A percentile compares a stretch with the other conserved stretches of the same genome.
These are phyloP conservation scores for Tragulus kanchil DNA, from an alignment of 2,113 vertebrate genomes.

Conservation along the genomic window DNA sequence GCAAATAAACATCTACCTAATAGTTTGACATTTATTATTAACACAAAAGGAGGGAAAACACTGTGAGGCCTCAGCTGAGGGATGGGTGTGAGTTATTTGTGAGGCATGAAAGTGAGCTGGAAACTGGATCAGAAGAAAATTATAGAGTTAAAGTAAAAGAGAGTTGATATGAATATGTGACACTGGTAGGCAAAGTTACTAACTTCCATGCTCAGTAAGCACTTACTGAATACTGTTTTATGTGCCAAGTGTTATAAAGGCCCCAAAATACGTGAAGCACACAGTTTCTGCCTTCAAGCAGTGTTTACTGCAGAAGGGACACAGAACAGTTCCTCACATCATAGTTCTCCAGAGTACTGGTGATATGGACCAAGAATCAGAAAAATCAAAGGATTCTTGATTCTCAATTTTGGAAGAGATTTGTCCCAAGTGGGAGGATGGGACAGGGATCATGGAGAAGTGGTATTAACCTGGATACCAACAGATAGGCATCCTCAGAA, in stretches of 20 bases:
- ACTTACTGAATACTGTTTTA: neutral
- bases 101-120: neutral
- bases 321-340: neutral
- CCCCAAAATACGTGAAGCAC: neutral
- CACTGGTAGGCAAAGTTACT: neutral
- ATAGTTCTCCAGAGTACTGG: neutral
- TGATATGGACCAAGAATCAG: neutral
- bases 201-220: neutral
- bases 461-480: neutral
- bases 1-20: neutral
- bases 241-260: neutral
- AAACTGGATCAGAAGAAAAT: neutral
- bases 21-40: neutral
- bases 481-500: neutral
- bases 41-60: neutral
- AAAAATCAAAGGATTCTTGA: neutral
- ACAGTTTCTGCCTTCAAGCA: neutral
- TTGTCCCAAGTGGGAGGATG: neutral
- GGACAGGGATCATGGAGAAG: neutral
- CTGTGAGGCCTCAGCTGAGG: neutral
- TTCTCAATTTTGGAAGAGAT: neutral
- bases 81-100: neutral
- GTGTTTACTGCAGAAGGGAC: neutral
- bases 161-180: neutral
- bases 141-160: constrained; percentile 16